These are phyloP conservation scores for Drosophila novamexicana DNA, from an alignment of 1,140 invertebrate species.

Conservation along the genomic window DNA sequence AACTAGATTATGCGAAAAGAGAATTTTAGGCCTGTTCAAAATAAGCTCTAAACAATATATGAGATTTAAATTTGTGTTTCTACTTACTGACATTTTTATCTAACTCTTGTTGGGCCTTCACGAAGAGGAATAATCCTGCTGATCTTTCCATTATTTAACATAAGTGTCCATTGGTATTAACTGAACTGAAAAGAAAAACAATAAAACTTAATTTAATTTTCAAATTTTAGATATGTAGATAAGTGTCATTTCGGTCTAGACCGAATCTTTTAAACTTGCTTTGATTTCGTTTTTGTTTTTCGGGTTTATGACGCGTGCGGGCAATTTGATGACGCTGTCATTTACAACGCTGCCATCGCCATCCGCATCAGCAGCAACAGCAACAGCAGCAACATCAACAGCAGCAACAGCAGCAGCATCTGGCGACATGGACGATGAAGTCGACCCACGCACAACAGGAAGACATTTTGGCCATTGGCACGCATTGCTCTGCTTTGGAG, in stretches of 20 bases:
- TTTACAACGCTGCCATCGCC: constrained; percentile 14
- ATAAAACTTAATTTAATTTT: not conserved
- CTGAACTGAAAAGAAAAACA: not conserved
- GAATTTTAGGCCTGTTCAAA: too few relatives aligned
- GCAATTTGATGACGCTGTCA: constrained; percentile 56
- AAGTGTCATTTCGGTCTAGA: not conserved
- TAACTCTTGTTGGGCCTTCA: too few relatives aligned
- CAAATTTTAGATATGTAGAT: not conserved
- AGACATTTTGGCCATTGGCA: constrained; percentile 62
- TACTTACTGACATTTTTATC: too few relatives aligned
- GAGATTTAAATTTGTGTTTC: too few relatives aligned
- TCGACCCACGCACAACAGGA: constrained; percentile 75
- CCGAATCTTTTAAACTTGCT: constrained; percentile 19
- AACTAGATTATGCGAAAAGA: too few relatives aligned
- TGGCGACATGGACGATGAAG: constrained; percentile 34
- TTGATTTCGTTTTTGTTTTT: constrained; percentile 23
- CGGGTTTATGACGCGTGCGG: constrained; percentile 65
- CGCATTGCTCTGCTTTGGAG: constrained; percentile 40
- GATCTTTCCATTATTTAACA: too few relatives aligned
- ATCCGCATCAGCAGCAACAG: constrained; percentile 21
- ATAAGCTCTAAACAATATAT: too few relatives aligned
- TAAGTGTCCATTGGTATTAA: too few relatives aligned
- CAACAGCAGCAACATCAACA: not conserved
- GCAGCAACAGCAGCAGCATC: constrained; percentile 21
- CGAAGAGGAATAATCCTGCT: too few relatives aligned